Evolutionary conservation across 2,888 invertebrate species (phyloP).

Genomic region (Dysmachus trigonus): DNA sequence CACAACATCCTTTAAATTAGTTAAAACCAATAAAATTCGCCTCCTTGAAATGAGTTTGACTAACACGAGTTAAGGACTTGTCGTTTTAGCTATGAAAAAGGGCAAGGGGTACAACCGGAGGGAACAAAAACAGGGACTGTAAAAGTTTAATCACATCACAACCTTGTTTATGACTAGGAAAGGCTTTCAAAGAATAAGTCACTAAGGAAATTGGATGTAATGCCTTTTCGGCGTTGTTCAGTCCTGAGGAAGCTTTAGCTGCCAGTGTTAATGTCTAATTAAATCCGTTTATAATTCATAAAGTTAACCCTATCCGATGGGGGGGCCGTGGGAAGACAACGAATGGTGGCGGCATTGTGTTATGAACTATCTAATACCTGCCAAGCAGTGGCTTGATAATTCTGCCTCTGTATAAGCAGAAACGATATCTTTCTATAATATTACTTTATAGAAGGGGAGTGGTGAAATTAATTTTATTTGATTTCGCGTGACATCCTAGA

Average conservation of each 20-base stretch:
- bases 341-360: background rate
- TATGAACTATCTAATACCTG: background rate
- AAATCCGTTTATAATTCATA: background rate
- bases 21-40: background rate
- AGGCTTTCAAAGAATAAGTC: background rate
- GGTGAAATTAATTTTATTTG: background rate
- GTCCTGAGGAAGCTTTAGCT: background rate
- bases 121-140: background rate
- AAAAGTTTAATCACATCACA: slow-evolving; percentile 8
- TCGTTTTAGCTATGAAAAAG: background rate
- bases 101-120: background rate
- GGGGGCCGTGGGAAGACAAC: background rate
- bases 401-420: background rate
- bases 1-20: background rate
- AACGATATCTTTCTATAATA: background rate
- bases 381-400: background rate
- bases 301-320: background rate
- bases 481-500: background rate
- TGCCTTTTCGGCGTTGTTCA: background rate
- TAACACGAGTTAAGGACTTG: background rate
- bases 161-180: slow-evolving; percentile 2
- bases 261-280: background rate
- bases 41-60: background rate
- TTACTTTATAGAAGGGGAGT: background rate
- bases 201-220: slow-evolving; percentile 3